phyloP scores from a whole-genome alignment of 2,113 vertebrate species.

The Vombatus ursinus region DNA sequence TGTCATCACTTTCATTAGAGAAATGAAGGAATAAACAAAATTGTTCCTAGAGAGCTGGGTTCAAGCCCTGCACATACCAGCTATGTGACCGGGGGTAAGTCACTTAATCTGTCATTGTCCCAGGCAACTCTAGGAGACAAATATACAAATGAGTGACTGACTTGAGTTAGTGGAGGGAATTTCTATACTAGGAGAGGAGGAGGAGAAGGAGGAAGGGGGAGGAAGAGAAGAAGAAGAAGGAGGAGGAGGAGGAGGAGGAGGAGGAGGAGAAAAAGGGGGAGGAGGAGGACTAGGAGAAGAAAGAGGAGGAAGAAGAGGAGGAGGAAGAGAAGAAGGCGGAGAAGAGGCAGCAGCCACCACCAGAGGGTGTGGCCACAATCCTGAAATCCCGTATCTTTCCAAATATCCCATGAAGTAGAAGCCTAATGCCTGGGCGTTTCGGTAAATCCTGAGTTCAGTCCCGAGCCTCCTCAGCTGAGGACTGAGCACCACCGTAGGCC shows the following conservation, averaged over 20 bases:
- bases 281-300: no score
- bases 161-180: background rate
- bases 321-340: no score
- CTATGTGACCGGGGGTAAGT: background rate
- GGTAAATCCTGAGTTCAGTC: background rate
- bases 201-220: background rate
- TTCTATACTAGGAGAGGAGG: background rate
- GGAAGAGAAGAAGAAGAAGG: no score
- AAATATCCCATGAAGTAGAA: background rate
- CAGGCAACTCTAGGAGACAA: background rate
- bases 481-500: background rate
- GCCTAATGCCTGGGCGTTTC: background rate
- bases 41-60: background rate
- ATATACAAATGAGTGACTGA: background rate
- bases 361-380: background rate
- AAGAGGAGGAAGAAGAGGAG: no score
- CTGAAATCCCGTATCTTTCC: background rate
- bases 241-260: no score
- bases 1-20: background rate
- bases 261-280: no score
- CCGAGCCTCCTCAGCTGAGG: slow-evolving; percentile 30
- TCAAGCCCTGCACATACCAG: background rate
- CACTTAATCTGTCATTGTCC: background rate
- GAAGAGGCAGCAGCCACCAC: background rate
- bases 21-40: background rate